Percentiles rank a stretch among this genome's conserved stretches.
phyloP scores from a whole-genome alignment of 92 coral and sea anemone genomes.

The Paramuricea clavata region DNA sequence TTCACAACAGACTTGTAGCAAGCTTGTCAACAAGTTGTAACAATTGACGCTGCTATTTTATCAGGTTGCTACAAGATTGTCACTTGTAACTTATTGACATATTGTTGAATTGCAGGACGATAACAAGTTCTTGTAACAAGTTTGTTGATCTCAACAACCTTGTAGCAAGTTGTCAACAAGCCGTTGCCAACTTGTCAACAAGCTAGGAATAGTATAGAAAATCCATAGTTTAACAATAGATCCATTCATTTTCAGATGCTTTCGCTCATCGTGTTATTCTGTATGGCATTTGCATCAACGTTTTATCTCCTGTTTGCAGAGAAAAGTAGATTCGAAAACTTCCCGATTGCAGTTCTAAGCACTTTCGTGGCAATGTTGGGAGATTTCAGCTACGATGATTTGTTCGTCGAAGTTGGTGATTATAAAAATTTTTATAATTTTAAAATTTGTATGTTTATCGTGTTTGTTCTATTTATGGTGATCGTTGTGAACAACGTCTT shows the following conservation, averaged over 20 bases:
- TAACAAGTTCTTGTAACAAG: too few relatives aligned
- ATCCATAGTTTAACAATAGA: too few relatives aligned
- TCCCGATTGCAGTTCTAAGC: conserved; percentile 14
- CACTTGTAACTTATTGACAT: too few relatives aligned
- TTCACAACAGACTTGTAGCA: too few relatives aligned
- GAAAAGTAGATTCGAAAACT: neutral
- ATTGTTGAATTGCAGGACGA: too few relatives aligned
- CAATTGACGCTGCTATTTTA: too few relatives aligned
- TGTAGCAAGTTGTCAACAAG: too few relatives aligned
- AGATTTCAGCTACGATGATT: conserved; percentile 3
- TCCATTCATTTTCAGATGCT: conserved; percentile 5
- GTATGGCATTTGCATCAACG: conserved; percentile 35
- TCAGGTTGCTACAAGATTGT: too few relatives aligned
- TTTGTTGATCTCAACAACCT: too few relatives aligned
- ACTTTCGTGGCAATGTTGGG: conserved; percentile 22
- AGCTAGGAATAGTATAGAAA: too few relatives aligned
- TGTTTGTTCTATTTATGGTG: conserved; percentile 29
- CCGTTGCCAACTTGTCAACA: too few relatives aligned
- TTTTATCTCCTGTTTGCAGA: conserved; percentile 30
- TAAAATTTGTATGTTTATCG: neutral
- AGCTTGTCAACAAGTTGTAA: too few relatives aligned
- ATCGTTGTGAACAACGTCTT: conserved; percentile 30
- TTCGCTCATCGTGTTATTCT: neutral
- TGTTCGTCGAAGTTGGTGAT: conserved; percentile 26
- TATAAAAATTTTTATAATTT: neutral